Percentiles rank a stretch among this genome's conserved stretches.
Conservation (phyloP, 64 coral and sea anemone genomes). For the Stylophora pistillata region DNA sequence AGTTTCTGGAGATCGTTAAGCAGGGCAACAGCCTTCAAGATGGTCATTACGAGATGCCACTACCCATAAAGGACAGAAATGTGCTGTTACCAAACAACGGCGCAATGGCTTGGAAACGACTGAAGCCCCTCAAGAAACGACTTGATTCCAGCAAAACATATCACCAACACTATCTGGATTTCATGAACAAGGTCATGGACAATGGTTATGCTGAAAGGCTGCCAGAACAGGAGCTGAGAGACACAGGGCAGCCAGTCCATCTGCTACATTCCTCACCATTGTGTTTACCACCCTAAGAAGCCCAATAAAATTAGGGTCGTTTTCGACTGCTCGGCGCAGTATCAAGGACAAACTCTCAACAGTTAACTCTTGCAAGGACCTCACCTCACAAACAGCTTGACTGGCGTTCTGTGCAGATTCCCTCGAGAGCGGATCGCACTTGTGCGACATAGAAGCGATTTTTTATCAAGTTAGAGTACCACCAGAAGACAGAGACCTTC, state of each 20-base stretch:
- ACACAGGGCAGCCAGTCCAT: neutral
- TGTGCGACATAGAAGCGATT: conserved; percentile 32
- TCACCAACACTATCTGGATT: neutral
- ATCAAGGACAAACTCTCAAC: conserved; percentile 4
- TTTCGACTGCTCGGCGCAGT: conserved; percentile 16
- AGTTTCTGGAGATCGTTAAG: no score
- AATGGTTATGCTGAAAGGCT: conserved; percentile 36
- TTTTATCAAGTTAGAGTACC: conserved; percentile 6
- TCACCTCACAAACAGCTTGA: conserved; percentile 15
- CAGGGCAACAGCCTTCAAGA: neutral
- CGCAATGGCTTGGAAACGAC: neutral
- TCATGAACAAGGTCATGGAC: conserved; percentile 22
- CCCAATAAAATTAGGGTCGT: conserved; percentile 32
- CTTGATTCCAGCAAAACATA: neutral
- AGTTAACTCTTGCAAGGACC: conserved; percentile 7
- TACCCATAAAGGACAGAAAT: conserved; percentile 19
- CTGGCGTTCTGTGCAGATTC: conserved; percentile 39
- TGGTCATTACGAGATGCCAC: conserved; percentile 45
- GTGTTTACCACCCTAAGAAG: conserved; percentile 21
- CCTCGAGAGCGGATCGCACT: neutral
- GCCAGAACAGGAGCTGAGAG: neutral
- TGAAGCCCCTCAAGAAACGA: conserved; percentile 6
- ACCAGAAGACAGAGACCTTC: neutral
- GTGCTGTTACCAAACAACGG: conserved; percentile 13
- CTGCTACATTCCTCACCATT: conserved; percentile 39